phyloP scores from a whole-genome alignment of 2,888 invertebrate species.

The Cyclophora punctaria region DNA sequence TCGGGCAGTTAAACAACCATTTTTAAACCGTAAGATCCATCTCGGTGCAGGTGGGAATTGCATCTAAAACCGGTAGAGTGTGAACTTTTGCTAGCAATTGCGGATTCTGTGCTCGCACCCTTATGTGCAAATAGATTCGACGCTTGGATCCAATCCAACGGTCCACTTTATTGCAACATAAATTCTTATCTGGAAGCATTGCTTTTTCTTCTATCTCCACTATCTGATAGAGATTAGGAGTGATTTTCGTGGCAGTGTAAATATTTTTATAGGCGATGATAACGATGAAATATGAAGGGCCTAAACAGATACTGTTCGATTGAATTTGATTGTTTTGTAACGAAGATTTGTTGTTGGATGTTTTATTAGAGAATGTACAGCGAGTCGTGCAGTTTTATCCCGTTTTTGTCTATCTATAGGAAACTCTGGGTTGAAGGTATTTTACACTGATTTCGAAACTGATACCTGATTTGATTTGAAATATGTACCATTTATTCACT shows the following conservation, averaged over 20 bases:
- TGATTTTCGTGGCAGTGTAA: constrained; percentile 16
- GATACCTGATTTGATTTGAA: no score
- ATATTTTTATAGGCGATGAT: constrained; percentile 10
- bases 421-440: no score
- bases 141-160: constrained; percentile 45
- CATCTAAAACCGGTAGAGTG: constrained; percentile 18
- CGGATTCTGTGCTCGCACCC: constrained; percentile 15
- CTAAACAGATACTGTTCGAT: no score
- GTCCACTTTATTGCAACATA: constrained; percentile 45
- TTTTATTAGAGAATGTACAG: no score
- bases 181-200: constrained; percentile 38
- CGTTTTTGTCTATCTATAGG: no score
- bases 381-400: no score
- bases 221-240: constrained; percentile 23
- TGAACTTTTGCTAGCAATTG: constrained; percentile 23
- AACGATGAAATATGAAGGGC: background rate
- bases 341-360: no score
- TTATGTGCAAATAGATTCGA: constrained; percentile 44
- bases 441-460: no score
- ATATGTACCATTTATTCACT: no score
- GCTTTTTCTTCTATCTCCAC: constrained; percentile 20
- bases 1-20: no score
- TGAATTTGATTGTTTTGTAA: no score
- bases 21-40: no score
- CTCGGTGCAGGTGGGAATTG: constrained; percentile 16